These are phyloP conservation scores for Onchidella celtica DNA, from an alignment of 2,888 invertebrate species.

Conservation along the genomic window DNA sequence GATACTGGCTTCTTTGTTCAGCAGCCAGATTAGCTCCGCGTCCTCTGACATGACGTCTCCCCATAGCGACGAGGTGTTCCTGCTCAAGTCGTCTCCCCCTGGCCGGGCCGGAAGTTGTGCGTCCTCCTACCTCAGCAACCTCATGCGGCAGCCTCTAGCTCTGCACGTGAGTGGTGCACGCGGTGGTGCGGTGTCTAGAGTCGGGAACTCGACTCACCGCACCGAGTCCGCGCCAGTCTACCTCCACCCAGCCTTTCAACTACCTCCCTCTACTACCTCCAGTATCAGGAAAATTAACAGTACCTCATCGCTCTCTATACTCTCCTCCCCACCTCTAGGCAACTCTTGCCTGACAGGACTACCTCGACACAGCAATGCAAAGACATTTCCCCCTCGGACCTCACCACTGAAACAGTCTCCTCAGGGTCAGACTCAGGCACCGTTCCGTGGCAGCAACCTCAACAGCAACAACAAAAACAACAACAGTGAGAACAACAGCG, in stretches of 20 bases:
- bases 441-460: constrained; percentile 28
- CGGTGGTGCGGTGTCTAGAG: neutral
- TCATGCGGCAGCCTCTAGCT: constrained; percentile 36
- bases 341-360: constrained; percentile 23
- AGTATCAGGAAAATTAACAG: constrained; percentile 30
- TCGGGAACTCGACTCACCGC: constrained; percentile 10
- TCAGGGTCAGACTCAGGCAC: constrained; percentile 13
- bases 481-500: too few species aligned
- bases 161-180: constrained; percentile 4
- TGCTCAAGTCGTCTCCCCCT: constrained; percentile 27
- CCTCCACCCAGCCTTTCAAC: constrained; percentile 53
- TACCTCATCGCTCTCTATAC: constrained; percentile 44
- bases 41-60: neutral
- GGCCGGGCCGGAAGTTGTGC: constrained; percentile 6
- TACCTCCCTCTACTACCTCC: constrained; percentile 50
- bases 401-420: constrained; percentile 16
- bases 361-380: constrained; percentile 33
- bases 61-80: constrained; percentile 18
- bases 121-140: constrained; percentile 43
- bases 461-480: too few species aligned
- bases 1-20: constrained; percentile 29
- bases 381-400: constrained; percentile 34
- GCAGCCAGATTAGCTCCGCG: neutral
- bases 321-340: constrained; percentile 4
- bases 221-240: constrained; percentile 38